Evolutionary conservation across 2,113 vertebrate species (phyloP).

Genomic region (Murina feae): DNA sequence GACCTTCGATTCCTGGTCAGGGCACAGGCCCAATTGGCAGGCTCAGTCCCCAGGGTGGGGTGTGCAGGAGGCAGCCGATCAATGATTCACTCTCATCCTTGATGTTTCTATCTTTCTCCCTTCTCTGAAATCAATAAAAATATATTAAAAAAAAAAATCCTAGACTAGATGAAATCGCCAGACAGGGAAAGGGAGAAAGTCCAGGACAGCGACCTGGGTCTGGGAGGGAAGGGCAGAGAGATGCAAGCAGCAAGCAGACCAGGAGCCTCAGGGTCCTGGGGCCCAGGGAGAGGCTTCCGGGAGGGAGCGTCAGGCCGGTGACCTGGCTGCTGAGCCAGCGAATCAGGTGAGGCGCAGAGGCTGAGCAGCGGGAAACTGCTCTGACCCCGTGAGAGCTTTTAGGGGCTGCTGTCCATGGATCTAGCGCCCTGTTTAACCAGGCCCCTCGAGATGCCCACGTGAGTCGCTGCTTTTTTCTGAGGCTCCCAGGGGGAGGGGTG

Average conservation of each 20-base stretch:
- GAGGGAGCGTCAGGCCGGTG: background rate
- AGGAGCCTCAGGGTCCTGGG: background rate
- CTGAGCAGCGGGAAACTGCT: too few species aligned
- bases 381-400: background rate
- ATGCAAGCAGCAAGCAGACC: rapidly evolving
- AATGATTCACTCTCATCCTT: too few species aligned
- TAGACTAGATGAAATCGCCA: background rate
- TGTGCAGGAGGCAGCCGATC: too few species aligned
- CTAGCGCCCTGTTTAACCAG: background rate
- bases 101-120: too few species aligned
- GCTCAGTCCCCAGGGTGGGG: too few species aligned
- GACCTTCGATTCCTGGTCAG: too few species aligned
- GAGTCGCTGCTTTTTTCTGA: background rate
- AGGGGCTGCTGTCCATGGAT: background rate
- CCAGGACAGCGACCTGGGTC: background rate
- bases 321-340: background rate
- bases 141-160: background rate
- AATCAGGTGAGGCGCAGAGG: background rate
- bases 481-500: too few species aligned
- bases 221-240: background rate
- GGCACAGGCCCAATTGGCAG: too few species aligned
- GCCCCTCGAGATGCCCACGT: background rate
- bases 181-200: background rate
- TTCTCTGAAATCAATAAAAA: too few species aligned
- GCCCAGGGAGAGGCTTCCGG: background rate